Evolutionary conservation across 2,113 vertebrate genomes (phyloP).

Genomic region (Fulica atra): DNA sequence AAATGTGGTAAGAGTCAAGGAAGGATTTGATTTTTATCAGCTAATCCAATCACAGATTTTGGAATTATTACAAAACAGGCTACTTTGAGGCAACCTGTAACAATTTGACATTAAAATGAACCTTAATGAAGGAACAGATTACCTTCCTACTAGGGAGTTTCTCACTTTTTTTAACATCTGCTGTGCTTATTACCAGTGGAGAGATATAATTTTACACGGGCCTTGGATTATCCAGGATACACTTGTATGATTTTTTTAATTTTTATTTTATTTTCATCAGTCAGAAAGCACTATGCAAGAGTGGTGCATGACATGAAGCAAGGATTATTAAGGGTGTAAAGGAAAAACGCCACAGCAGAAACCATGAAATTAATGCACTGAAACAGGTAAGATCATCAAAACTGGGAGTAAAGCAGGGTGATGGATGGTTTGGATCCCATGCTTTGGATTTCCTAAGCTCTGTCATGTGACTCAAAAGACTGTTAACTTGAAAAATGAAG

Average conservation of each 20-base stretch:
- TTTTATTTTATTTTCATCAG: background rate
- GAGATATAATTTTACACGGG: background rate
- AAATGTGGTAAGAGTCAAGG: background rate
- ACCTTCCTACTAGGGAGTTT: background rate
- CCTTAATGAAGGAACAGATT: background rate
- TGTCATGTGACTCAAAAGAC: background rate
- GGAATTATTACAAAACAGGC: background rate
- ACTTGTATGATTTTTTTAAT: background rate
- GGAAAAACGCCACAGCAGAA: background rate
- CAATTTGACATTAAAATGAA: background rate
- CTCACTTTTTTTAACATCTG: background rate
- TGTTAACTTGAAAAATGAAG: background rate
- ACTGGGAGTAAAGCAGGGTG: fast-evolving
- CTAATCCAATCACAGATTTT: background rate
- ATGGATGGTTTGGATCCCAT: background rate
- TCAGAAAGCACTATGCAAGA: background rate
- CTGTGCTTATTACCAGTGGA: background rate
- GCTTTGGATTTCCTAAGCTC: background rate
- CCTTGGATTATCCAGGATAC: background rate
- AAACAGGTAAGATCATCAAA: background rate
- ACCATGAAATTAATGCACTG: background rate
- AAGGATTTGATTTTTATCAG: background rate
- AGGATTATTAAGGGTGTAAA: background rate
- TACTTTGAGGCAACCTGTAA: background rate
- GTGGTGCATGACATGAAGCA: background rate